Percentiles rank a stretch among this genome's conserved stretches.
Conservation (phyloP, 2,113 vertebrate species). For the Saguinus imperator region DNA sequence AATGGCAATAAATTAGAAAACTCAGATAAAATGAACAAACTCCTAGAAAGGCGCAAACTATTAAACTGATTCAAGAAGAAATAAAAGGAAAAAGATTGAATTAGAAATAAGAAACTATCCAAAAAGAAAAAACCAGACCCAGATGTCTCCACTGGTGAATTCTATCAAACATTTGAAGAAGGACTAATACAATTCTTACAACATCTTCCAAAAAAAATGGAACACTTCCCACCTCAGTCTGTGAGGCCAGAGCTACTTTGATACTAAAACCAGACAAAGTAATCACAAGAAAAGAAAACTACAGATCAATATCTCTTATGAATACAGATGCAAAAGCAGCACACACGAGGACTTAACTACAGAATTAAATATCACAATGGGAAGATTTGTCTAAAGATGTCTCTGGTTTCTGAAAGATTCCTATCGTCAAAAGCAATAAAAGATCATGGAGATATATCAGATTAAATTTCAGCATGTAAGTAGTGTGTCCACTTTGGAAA, state of each 20-base stretch:
- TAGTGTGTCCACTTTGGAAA: slow-evolving; percentile 12
- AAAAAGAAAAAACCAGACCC: not conserved
- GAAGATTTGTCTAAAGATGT: not conserved
- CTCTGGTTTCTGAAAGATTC: slow-evolving; percentile 5
- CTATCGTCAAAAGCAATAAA: slow-evolving; percentile 22
- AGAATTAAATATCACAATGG: not conserved
- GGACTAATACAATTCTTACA: not conserved
- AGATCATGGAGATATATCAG: not conserved
- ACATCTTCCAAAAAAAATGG: not conserved
- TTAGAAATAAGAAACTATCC: not conserved
- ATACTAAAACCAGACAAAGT: not conserved
- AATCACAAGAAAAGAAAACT: not conserved
- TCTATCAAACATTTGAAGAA: not conserved
- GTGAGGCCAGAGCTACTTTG: not conserved
- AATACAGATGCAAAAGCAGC: not conserved
- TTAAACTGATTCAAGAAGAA: not conserved
- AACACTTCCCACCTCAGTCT: not conserved
- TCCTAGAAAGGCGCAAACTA: not conserved
- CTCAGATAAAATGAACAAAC: not conserved
- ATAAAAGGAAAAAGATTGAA: not conserved
- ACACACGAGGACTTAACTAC: not conserved
- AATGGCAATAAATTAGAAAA: not conserved
- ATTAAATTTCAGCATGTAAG: not conserved
- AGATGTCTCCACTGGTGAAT: not conserved
- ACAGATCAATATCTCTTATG: not conserved